Conservation (phyloP, 2,113 vertebrate genomes). For the Cichladusa arquata region DNA sequence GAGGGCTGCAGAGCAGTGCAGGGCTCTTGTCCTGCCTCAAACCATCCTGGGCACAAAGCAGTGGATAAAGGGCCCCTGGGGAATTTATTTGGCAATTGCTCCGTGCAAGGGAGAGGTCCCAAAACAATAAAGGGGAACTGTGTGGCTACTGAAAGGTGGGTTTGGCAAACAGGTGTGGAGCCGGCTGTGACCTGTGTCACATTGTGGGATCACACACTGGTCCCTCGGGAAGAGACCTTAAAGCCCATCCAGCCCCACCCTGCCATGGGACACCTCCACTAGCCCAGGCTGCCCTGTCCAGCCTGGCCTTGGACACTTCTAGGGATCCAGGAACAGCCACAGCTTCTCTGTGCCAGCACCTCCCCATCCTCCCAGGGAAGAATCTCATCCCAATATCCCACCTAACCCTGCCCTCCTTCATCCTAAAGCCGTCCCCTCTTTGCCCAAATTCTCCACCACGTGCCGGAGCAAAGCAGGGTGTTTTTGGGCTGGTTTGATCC, state of each 20-base stretch:
- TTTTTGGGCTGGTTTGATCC: accelerated
- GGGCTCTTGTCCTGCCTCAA: background rate
- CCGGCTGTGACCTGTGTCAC: background rate
- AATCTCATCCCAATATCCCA: background rate
- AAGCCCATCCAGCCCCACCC: background rate
- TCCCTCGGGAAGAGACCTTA: background rate
- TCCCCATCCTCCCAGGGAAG: accelerated
- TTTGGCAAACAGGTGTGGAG: accelerated
- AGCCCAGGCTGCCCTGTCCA: accelerated
- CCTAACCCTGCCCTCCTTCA: background rate
- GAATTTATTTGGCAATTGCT: background rate
- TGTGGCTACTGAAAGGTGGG: background rate
- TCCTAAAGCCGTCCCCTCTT: background rate
- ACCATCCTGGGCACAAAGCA: background rate
- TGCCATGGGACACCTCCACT: background rate
- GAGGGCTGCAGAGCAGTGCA: background rate
- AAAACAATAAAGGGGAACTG: accelerated
- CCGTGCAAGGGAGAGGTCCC: background rate
- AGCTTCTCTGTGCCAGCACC: background rate
- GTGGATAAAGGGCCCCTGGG: accelerated
- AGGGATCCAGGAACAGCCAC: background rate
- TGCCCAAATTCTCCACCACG: accelerated
- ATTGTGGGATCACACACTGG: background rate
- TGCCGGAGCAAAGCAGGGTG: accelerated
- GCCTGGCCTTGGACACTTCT: accelerated